Evolutionary conservation across 2,113 vertebrate genomes (phyloP).

Genomic region (Paramormyrops kingsleyae): DNA sequence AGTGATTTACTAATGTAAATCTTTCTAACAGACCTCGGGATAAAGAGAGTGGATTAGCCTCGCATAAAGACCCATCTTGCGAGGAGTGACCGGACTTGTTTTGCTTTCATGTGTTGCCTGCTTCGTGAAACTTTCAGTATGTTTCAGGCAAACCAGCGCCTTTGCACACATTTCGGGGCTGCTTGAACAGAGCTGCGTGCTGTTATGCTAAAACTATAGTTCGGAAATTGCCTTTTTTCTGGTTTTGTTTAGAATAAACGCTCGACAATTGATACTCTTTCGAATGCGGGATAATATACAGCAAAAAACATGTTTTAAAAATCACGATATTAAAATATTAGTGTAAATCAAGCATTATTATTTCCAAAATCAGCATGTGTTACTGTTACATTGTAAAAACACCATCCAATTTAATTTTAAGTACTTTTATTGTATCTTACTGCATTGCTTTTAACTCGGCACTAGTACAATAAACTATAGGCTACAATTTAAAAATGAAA

Average conservation of each 20-base stretch:
- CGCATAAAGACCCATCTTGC: slow-evolving; percentile 38
- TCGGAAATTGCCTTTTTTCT: neutral
- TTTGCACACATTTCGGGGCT: neutral
- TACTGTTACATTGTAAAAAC: neutral
- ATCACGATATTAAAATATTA: neutral
- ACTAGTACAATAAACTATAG: neutral
- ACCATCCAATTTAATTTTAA: neutral
- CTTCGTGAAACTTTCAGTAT: slow-evolving; percentile 24
- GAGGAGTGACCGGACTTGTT: slow-evolving; percentile 30
- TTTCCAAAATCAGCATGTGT: neutral
- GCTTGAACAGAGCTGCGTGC: neutral
- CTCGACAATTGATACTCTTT: neutral
- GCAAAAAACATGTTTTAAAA: neutral
- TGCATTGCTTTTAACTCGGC: neutral
- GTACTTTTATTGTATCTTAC: neutral
- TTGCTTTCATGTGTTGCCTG: slow-evolving; percentile 35
- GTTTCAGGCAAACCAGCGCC: neutral
- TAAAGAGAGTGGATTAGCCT: slow-evolving; percentile 40
- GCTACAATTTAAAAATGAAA: neutral
- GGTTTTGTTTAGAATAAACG: neutral
- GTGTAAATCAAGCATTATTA: neutral
- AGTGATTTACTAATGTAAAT: slow-evolving; percentile 60
- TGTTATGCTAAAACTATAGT: slow-evolving; percentile 9
- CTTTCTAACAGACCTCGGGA: slow-evolving; percentile 46
- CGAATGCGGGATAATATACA: neutral